phyloP scores from a whole-genome alignment of 2,797 vertebrate genomes.

The Salmo trutta region DNA sequence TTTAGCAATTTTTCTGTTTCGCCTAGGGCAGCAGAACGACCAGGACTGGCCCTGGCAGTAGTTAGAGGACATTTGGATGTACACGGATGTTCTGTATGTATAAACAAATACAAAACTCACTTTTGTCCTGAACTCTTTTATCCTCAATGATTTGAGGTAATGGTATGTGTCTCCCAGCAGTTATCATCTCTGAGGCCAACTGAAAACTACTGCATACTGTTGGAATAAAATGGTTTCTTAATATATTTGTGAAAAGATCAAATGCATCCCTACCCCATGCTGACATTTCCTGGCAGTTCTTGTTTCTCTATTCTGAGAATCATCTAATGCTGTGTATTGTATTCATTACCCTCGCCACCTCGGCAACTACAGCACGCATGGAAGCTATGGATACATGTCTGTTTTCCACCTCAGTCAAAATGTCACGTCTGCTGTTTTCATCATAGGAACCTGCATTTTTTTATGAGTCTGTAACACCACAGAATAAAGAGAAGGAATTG shows the following conservation, averaged over 20 bases:
- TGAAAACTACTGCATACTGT: neutral
- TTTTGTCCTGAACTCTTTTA: neutral
- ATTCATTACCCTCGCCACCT: neutral
- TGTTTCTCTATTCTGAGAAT: neutral
- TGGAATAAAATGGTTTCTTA: neutral
- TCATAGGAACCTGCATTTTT: constrained; percentile 68
- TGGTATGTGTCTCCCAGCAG: neutral
- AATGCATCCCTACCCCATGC: neutral
- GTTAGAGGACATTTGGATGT: neutral
- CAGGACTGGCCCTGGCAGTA: neutral
- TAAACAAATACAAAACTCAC: neutral
- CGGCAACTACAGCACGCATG: constrained; percentile 47
- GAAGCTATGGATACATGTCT: constrained; percentile 49
- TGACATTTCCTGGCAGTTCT: neutral
- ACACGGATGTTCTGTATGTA: neutral
- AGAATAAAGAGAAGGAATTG: constrained; percentile 59
- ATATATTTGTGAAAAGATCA: neutral
- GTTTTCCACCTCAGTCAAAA: constrained; percentile 58
- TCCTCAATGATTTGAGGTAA: neutral
- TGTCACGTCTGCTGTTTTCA: constrained; percentile 70
- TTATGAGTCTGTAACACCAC: constrained; percentile 69
- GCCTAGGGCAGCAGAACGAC: too few species aligned
- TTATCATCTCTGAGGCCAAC: neutral
- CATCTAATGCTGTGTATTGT: neutral
- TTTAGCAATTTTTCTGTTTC: too few species aligned